A percentile compares a stretch with the other conserved stretches of the same genome.
These are phyloP conservation scores for Emmelina monodactyla DNA, from an alignment of 2,888 invertebrate species.

Conservation along the genomic window DNA sequence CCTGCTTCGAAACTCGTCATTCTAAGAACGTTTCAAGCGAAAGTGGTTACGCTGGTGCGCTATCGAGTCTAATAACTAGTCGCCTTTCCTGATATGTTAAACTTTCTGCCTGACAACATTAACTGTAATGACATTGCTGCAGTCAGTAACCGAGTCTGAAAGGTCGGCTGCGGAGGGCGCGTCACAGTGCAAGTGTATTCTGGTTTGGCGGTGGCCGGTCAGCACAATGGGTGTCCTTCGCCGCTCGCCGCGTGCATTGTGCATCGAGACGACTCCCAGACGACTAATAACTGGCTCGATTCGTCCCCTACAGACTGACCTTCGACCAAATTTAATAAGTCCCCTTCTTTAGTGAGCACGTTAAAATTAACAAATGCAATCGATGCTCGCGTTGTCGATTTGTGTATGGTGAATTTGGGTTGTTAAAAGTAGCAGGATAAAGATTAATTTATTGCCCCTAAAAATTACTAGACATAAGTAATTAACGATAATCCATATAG, in stretches of 20 bases:
- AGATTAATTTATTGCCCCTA: no score
- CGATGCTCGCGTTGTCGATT: neutral
- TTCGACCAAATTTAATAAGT: neutral
- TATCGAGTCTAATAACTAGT: no score
- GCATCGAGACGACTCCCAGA: slow-evolving; percentile 25
- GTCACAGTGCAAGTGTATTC: slow-evolving; percentile 51
- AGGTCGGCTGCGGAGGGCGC: slow-evolving; percentile 25
- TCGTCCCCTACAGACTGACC: neutral
- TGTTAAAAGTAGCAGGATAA: no score
- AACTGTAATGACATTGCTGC: slow-evolving; percentile 15
- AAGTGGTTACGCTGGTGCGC: no score
- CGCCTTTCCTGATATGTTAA: no score
- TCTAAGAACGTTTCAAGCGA: no score
- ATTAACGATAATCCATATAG: no score
- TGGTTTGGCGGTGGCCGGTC: slow-evolving; percentile 28
- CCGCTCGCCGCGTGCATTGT: slow-evolving; percentile 35
- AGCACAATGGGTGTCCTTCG: slow-evolving; percentile 41
- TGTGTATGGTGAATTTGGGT: no score
- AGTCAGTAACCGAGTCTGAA: slow-evolving; percentile 19
- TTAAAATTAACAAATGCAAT: neutral
- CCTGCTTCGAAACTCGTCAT: no score
- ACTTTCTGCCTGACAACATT: no score
- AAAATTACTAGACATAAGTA: no score
- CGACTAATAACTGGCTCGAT: slow-evolving; percentile 18
- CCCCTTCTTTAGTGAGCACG: no score